Evolutionary conservation across 2,888 invertebrate genomes (phyloP).

Genomic region (Cryptophagus acutangulus): DNA sequence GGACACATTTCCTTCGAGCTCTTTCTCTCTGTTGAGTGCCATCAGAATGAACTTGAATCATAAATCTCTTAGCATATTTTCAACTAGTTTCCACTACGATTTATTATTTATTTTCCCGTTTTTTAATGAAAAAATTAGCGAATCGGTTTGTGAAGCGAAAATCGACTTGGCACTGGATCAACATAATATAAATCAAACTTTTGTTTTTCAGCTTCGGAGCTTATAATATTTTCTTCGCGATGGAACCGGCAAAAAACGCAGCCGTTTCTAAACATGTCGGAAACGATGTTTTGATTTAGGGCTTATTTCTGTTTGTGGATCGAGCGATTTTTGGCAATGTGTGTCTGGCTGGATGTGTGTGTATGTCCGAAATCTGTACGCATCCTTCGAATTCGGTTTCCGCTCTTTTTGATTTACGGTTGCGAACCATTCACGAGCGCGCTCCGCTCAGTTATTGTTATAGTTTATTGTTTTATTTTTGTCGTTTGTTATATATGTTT

Average conservation of each 20-base stretch:
- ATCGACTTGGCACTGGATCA: no score
- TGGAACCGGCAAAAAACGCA: no score
- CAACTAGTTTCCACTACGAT: constrained; percentile 5
- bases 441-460: constrained; percentile 26
- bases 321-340: neutral
- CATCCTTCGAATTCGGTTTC: constrained; percentile 22
- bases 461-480: constrained; percentile 37
- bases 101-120: neutral
- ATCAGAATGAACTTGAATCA: constrained; percentile 29
- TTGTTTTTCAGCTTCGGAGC: no score
- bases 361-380: constrained; percentile 10
- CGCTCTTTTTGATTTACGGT: constrained; percentile 26
- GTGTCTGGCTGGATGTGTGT: neutral
- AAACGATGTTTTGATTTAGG: constrained; percentile 11
- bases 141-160: no score
- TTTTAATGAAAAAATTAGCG: no score
- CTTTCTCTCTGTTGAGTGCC: constrained; percentile 16
- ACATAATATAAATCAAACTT: no score
- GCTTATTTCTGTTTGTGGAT: constrained; percentile 2
- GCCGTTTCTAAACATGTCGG: constrained; percentile 9
- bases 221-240: no score
- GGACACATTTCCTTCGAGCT: constrained; percentile 2
- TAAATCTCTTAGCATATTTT: constrained; percentile 27
- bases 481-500: constrained; percentile 36
- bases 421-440: constrained; percentile 21